Base-by-base conservation (phyloP, 2,888 invertebrate genomes). In the Rhamnusium bicolor region DNA sequence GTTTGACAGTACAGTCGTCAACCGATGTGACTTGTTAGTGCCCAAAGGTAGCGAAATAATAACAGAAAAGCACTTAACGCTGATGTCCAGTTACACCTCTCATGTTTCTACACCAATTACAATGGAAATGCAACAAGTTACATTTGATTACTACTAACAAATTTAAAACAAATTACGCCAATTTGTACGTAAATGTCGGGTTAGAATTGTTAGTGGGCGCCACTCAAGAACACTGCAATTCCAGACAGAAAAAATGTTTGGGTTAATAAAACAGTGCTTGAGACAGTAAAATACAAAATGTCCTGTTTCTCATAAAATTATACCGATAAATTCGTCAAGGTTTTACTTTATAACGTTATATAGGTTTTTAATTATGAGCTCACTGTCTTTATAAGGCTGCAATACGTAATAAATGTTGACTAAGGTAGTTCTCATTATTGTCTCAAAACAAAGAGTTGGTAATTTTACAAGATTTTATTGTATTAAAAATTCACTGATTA, bases 141-240 rank as follows among this genome's bases (percentile, higher is more conserved):
- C 58, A 32, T 32, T 32, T 16, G 16, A 58, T 32, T 29, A 32
- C 58, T 58, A 24, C 27, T 19, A 24, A 51, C 53, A 32, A 65
- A 65, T 65, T 53, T 19, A 65, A 27, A 53, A 27, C 16, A 65
- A 65, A 53, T 54, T 53, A 19, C 29, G n/a, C 53, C 65, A 65
- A 62, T 62, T 62, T 49, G 46, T 24, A 47, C n/a, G 47, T 19
- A 65, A 65, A 65, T 32, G 65, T 7, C 54, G 58, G 10, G 10
- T 24, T 32, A 18, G 16, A 58, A 29, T 6, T 32, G 18, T 24
- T n/a, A 0, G 65, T 65, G 53, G 65, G 65, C 65, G 65, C 19
- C 7, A 21, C n/a, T 14, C 58, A 58, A 58, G 58, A 16, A 32
- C 58, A 32, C 58, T 51, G 1, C n/a, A 8, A 5, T 16, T 12